These are phyloP conservation scores for Melierax canorus DNA, from an alignment of 2,113 vertebrate genomes.

Conservation along the genomic window DNA sequence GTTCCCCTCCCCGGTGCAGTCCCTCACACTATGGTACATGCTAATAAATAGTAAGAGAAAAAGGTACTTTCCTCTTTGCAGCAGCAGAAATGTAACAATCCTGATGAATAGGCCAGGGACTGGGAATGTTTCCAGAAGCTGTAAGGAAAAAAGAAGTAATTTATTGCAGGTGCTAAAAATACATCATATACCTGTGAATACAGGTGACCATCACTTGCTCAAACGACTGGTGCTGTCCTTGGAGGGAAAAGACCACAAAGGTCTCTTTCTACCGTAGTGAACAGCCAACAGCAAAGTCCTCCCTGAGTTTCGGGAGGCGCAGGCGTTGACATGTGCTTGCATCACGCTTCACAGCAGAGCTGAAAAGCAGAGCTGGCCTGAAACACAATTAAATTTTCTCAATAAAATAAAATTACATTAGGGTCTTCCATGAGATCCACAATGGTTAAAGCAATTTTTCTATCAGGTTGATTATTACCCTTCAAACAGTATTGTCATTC, in stretches of 20 bases:
- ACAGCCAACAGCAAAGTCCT: not conserved
- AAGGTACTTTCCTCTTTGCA: not conserved
- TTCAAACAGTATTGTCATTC: not conserved
- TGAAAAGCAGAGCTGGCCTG: not conserved
- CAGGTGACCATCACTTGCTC: conserved; percentile 49
- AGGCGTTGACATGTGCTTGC: accelerated
- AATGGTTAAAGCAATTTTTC: not conserved
- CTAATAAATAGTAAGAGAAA: not conserved
- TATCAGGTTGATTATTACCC: not conserved
- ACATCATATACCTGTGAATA: conserved; percentile 43
- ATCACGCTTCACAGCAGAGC: not conserved
- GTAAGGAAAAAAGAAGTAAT: conserved; percentile 12
- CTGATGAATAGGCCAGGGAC: conserved; percentile 7
- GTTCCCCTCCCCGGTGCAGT: not conserved
- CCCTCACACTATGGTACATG: not conserved
- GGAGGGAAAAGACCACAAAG: not conserved
- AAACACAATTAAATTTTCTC: not conserved
- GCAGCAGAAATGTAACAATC: not conserved
- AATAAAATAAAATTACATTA: not conserved
- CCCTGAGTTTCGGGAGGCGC: not conserved
- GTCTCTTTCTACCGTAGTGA: not conserved
- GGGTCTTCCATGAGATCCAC: not conserved
- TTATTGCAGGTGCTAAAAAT: conserved; percentile 18
- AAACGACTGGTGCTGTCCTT: not conserved
- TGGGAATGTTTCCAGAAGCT: conserved; percentile 42